Evolutionary conservation across 2,113 vertebrate species (phyloP).

Genomic region (human): GRCh38 chr3:34155501-34156000

Average conservation of each 20-base stretch:
- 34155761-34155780: background rate
- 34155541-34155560: background rate
- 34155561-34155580: background rate
- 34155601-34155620: background rate
- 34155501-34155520: background rate
- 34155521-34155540: background rate
- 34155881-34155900: background rate
- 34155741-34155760: background rate
- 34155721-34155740: background rate
- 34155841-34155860: background rate
- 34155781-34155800: background rate
- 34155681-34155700: background rate
- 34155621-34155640: background rate
- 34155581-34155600: background rate
- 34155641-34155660: background rate
- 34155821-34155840: background rate
- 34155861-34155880: background rate
- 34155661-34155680: background rate
- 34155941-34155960: background rate
- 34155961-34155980: background rate
- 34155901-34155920: background rate
- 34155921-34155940: background rate
- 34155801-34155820: background rate
- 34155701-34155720: background rate
- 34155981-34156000: background rate